Base-by-base conservation (phyloP, 1,140 invertebrate species). In the Melitaea cinxia region DNA sequence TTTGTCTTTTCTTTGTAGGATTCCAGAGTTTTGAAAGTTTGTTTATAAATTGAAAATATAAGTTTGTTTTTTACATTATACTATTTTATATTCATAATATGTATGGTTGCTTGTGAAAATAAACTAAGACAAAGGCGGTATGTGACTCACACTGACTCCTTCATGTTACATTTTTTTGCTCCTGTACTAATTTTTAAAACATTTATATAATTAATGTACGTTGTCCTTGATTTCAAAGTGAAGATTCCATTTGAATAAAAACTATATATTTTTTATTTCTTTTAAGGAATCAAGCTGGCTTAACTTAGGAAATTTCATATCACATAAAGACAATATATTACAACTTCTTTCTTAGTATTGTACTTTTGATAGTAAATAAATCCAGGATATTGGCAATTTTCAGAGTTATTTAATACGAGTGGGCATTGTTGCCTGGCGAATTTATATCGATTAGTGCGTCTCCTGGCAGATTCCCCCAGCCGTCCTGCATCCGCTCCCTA, bases 381-480 rank as follows among this genome's bases (percentile, higher is more conserved):
- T 39, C 21, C n/a, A 55, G n/a, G 10, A 39, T 35, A 39, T 24
- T 37, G 15, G 9, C 37, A 17, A 42, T 42, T 47, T 45, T 47
- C 17, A 2, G 9, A 45, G 39, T 45, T 26, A 26, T 57, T 19
- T 0, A 10, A 17, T n/a, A 9, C 4, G 26, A 57, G 24, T 59
- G 21, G 28, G 28, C 30, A 35, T 37, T 28, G 21, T 47, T 47
- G 68, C 68, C 68, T 72, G 56, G 64, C 54, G 60, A 63, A 75
- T 73, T 77, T 63, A 77, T 85, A 85, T 85, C 65, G 85, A 85
- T 88, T 82, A 39, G 58, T 54, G 54, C 33, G 60, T 77, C 73
- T 57, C 77, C 82, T 73, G 79, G 78, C 78, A 35, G 70, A 68
- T 56, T 72, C 73, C 78, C 82, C 71, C 75, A 82, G 77, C 72